Conservation (phyloP, 1,140 invertebrate genomes). For the Bombus affinis region DNA sequence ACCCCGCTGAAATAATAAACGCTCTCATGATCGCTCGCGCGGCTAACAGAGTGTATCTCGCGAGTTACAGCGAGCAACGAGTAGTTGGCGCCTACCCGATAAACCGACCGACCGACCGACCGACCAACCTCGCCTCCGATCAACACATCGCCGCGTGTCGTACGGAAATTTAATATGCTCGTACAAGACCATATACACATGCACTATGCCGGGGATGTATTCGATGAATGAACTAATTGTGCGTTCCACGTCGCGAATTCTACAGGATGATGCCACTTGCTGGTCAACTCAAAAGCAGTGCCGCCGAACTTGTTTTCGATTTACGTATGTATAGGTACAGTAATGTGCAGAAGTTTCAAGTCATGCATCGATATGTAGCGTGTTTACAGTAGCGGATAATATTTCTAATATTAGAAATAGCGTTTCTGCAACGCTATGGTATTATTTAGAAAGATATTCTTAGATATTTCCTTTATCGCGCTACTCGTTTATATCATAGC, state of each 20-base stretch:
- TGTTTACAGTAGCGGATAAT: not conserved
- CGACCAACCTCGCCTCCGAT: not conserved
- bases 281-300: not conserved
- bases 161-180: conserved; percentile 68
- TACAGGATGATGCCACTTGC: not conserved
- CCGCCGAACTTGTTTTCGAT: not conserved
- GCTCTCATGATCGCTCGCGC: conserved; percentile 43
- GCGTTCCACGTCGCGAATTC: conserved; percentile 49
- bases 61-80: conserved; percentile 52
- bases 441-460: no score
- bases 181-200: conserved; percentile 40
- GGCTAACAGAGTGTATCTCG: conserved; percentile 57
- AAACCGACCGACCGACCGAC: conserved; percentile 51
- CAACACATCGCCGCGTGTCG: conserved; percentile 37
- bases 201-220: conserved; percentile 37
- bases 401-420: not conserved
- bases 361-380: not conserved
- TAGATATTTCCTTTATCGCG: no score
- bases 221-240: conserved; percentile 79
- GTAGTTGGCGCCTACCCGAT: conserved; percentile 68
- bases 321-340: no score
- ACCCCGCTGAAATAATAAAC: conserved; percentile 58
- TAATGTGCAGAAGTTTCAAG: no score
- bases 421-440: no score
- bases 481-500: no score